Percentiles rank a stretch among this genome's conserved stretches.
phyloP scores from a whole-genome alignment of 2,888 invertebrate genomes.

The Steinernema carpocapsae region DNA sequence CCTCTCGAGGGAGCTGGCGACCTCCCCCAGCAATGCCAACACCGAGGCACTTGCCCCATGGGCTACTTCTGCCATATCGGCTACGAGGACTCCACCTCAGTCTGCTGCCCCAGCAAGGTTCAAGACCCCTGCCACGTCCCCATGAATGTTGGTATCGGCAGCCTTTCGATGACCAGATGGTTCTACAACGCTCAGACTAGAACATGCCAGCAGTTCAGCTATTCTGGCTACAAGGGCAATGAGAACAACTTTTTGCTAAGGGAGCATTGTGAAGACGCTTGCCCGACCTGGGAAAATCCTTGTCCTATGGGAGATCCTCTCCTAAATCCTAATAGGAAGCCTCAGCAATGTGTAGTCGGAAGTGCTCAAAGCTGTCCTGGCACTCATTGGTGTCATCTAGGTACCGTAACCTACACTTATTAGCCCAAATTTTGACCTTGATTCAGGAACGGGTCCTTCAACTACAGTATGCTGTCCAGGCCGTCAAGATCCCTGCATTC shows the following conservation, averaged over 20 bases:
- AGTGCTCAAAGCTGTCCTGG: slow-evolving; percentile 51
- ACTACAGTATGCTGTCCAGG: slow-evolving; percentile 64
- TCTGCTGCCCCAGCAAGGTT: slow-evolving; percentile 59
- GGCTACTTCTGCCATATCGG: slow-evolving; percentile 65
- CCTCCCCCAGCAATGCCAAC: slow-evolving; percentile 55
- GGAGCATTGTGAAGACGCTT: slow-evolving; percentile 62
- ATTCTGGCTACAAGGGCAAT: slow-evolving; percentile 52
- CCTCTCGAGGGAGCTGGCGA: slow-evolving; percentile 54
- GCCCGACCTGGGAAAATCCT: slow-evolving; percentile 63
- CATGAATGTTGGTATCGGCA: slow-evolving; percentile 50
- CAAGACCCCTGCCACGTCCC: slow-evolving; percentile 56
- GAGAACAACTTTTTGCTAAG: slow-evolving; percentile 64
- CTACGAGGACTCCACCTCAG: slow-evolving; percentile 58
- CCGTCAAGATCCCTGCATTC: slow-evolving; percentile 55
- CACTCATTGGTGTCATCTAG: slow-evolving; percentile 62
- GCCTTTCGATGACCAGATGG: slow-evolving; percentile 46
- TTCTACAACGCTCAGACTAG: slow-evolving; percentile 46
- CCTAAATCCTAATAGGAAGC: slow-evolving; percentile 42
- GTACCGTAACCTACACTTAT: slow-evolving; percentile 16
- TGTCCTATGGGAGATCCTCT: slow-evolving; percentile 62
- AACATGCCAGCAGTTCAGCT: slow-evolving; percentile 48
- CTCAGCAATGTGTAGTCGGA: slow-evolving; percentile 41
- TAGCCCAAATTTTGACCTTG: neutral
- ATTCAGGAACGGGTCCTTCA: slow-evolving; percentile 50
- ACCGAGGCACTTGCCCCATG: slow-evolving; percentile 48